Conservation (phyloP, 2,113 vertebrate genomes). For the Athene cunicularia region DNA sequence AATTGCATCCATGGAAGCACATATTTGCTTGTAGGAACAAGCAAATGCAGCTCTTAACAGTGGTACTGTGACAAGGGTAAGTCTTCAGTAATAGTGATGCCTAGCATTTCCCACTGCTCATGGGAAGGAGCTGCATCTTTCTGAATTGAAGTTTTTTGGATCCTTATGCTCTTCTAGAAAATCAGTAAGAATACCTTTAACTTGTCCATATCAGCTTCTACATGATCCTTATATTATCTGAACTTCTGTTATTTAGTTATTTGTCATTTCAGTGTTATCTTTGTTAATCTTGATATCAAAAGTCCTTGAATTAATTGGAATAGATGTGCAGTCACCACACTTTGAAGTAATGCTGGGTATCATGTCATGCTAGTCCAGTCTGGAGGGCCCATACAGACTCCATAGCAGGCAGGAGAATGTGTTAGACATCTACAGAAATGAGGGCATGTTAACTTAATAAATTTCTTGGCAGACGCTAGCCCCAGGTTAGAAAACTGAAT, state of each 20-base stretch:
- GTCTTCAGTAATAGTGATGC: not conserved
- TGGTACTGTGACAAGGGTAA: not conserved
- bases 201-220: not conserved
- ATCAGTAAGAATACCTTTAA: not conserved
- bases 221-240: not conserved
- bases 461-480: not conserved
- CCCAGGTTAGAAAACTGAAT: not conserved
- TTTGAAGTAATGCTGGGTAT: not conserved
- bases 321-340: not conserved
- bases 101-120: not conserved
- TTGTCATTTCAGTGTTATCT: not conserved
- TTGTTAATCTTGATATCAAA: not conserved
- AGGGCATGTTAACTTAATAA: not conserved
- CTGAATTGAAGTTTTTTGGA: not conserved
- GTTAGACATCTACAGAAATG: not conserved
- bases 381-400: not conserved
- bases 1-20: not conserved
- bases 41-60: not conserved
- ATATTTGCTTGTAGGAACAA: not conserved
- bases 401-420: accelerated
- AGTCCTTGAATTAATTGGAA: not conserved
- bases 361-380: not conserved
- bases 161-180: not conserved
- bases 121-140: not conserved
- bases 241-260: not conserved